Evolutionary conservation across 92 coral and sea anemone genomes (phyloP).

Genomic region (Zoanthus sansibaricus): DNA sequence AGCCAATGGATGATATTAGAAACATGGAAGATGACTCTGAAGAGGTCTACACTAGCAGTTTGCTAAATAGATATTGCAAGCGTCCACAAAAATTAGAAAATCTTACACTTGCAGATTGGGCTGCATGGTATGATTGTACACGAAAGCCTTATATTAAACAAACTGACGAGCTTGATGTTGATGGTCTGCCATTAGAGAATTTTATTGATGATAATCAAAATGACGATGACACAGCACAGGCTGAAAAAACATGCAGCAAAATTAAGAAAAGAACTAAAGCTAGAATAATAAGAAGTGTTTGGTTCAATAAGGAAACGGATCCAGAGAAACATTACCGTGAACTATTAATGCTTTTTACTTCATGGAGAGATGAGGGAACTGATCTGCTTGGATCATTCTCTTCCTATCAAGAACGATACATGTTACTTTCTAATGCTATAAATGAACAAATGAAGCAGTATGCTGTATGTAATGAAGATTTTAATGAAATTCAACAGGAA

Average conservation of each 20-base stretch:
- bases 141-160: constrained; percentile 29
- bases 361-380: neutral
- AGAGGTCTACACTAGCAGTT: constrained; percentile 38
- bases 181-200: constrained; percentile 23
- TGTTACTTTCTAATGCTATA: constrained; percentile 2
- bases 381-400: neutral
- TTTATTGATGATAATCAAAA: too few species aligned
- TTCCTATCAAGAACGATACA: neutral
- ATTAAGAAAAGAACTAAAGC: constrained; percentile 40
- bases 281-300: too few species aligned
- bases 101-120: constrained; percentile 56
- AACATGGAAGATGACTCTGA: constrained; percentile 56
- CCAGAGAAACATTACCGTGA: too few species aligned
- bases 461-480: too few species aligned
- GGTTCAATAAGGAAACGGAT: too few species aligned
- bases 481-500: too few species aligned
- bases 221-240: constrained; percentile 37
- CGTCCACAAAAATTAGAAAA: constrained; percentile 57
- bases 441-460: neutral
- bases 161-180: constrained; percentile 26
- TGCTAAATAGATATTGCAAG: constrained; percentile 69
- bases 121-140: constrained; percentile 73
- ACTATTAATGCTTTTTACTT: neutral
- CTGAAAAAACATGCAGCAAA: constrained; percentile 56
- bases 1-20: neutral